Conservation (phyloP, 1,140 invertebrate genomes). For the Diachasmimorpha longicaudata region DNA sequence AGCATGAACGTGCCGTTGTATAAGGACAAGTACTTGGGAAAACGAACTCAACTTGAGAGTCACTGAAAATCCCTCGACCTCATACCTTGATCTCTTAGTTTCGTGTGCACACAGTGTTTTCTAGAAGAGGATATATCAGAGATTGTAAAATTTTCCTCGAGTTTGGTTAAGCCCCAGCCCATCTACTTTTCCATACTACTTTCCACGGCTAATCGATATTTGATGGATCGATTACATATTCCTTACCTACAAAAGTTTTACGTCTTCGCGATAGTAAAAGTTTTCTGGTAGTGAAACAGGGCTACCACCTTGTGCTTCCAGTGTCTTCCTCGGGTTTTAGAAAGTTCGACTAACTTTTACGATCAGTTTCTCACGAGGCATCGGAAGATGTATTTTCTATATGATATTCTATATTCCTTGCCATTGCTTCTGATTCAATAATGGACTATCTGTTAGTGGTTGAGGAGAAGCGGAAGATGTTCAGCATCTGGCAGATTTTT, state of each 20-base stretch:
- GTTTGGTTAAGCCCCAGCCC: not conserved
- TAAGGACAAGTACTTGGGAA: not conserved
- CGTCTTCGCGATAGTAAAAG: slow-evolving; percentile 5
- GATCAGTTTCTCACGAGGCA: not conserved
- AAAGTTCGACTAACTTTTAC: slow-evolving; percentile 9
- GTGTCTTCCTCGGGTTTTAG: not conserved
- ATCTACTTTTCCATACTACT: not conserved
- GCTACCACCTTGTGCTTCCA: not conserved
- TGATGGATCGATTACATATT: not conserved
- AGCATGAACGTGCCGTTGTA: not conserved
- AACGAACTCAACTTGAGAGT: not conserved
- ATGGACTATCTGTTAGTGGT: not conserved
- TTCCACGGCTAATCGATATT: not conserved
- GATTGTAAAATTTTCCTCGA: not conserved
- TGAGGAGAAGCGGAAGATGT: no score
- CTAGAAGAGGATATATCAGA: not conserved
- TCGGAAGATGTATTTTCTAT: not conserved
- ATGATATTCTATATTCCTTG: not conserved
- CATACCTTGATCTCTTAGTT: not conserved
- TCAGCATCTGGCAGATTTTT: no score
- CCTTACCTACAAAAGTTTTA: not conserved
- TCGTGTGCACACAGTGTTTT: not conserved
- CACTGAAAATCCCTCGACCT: not conserved
- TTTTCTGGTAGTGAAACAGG: not conserved
- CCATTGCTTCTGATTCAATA: not conserved